These are phyloP conservation scores for Drosophila nr. perissopoda DNA, from an alignment of 2,888 invertebrate species.

Conservation along the genomic window DNA sequence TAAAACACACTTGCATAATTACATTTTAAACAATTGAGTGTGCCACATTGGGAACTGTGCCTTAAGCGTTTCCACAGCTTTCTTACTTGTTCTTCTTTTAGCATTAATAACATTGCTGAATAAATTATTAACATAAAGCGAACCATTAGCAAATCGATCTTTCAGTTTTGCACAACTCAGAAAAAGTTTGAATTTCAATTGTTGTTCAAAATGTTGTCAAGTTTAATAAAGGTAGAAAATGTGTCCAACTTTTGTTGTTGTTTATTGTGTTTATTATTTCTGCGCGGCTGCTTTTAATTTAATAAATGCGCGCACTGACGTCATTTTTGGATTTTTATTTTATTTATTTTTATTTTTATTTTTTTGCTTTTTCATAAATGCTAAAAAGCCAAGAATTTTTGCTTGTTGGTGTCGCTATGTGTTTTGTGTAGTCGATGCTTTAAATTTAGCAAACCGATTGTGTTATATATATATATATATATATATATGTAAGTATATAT, in stretches of 20 bases:
- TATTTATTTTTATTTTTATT: not conserved
- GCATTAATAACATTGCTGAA: not conserved
- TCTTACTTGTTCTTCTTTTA: not conserved
- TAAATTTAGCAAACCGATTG: conserved; percentile 54
- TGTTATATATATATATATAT: conserved; percentile 24
- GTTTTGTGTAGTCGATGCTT: conserved; percentile 45
- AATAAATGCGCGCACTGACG: conserved; percentile 71
- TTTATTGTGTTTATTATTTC: conserved; percentile 21
- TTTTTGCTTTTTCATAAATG: conserved; percentile 50
- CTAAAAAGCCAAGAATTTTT: conserved; percentile 50
- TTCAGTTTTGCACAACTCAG: not conserved
- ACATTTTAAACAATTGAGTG: not conserved
- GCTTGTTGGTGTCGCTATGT: conserved; percentile 14
- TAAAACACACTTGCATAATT: not conserved
- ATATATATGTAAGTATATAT: not conserved
- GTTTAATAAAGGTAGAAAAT: conserved; percentile 33
- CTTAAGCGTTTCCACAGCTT: not conserved
- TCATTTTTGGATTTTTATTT: conserved; percentile 55
- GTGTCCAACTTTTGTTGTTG: conserved; percentile 16
- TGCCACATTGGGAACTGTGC: not conserved
- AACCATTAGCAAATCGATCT: not conserved
- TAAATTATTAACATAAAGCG: not conserved
- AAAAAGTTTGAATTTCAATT: conserved; percentile 1
- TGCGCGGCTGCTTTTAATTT: conserved; percentile 33
- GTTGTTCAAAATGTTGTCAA: not conserved